These are phyloP conservation scores for Dipodomys spectabilis DNA, from an alignment of 2,113 vertebrate genomes.

Conservation along the genomic window DNA sequence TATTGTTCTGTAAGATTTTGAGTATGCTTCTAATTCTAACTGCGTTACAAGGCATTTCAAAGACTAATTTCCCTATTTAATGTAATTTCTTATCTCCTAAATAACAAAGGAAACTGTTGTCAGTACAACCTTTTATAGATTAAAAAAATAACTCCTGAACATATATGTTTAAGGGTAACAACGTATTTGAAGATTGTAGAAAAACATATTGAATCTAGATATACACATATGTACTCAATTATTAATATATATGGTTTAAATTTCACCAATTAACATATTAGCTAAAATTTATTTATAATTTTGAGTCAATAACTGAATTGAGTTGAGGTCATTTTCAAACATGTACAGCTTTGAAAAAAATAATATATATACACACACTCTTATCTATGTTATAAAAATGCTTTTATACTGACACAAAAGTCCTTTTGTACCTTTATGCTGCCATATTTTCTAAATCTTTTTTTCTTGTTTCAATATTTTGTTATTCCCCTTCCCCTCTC, in stretches of 20 bases:
- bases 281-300: background rate
- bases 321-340: background rate
- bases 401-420: background rate
- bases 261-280: background rate
- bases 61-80: background rate
- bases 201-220: background rate
- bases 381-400: background rate
- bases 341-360: background rate
- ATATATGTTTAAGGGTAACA: fast-evolving
- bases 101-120: slow-evolving; percentile 6
- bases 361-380: background rate
- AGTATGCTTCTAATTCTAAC: background rate
- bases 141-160: background rate
- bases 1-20: background rate
- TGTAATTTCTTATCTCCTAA: background rate
- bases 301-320: background rate
- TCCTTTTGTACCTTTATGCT: background rate
- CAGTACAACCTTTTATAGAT: background rate
- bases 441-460: background rate
- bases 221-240: background rate
- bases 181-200: background rate
- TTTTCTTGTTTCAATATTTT: background rate
- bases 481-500: too few species aligned
- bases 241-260: background rate
- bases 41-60: background rate